A percentile compares a stretch with the other conserved stretches of the same genome.
Evolutionary conservation across 2,113 vertebrate species (phyloP).

Genomic region (Dasyprocta punctata): DNA sequence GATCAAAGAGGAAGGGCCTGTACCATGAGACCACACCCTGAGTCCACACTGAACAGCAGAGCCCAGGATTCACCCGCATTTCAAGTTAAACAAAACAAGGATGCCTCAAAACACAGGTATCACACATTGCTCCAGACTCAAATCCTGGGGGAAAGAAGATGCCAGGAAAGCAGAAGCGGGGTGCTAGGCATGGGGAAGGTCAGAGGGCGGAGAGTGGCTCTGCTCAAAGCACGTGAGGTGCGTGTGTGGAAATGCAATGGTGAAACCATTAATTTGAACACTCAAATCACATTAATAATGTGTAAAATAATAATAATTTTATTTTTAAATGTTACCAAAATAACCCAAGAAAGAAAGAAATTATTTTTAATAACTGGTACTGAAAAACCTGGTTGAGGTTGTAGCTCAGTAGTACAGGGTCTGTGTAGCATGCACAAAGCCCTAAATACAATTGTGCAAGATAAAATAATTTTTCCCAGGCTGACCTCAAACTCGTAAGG

Average conservation of each 20-base stretch:
- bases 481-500: background rate
- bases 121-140: background rate
- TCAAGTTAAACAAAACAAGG: background rate
- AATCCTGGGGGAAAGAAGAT: accelerated
- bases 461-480: background rate
- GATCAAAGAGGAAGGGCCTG: background rate
- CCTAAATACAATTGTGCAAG: background rate
- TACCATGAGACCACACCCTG: too few relatives aligned
- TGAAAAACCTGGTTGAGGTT: background rate
- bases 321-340: background rate
- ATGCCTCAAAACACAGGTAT: background rate
- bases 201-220: background rate
- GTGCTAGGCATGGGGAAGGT: background rate
- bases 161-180: background rate
- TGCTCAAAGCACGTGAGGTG: background rate
- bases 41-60: background rate
- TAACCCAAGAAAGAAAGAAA: background rate
- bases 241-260: background rate
- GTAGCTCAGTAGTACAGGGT: background rate
- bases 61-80: too few relatives aligned
- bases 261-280: background rate
- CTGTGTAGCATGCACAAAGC: background rate
- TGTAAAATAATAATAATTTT: background rate
- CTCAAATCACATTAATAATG: background rate
- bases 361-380: background rate